Base-by-base conservation (phyloP, 2,113 vertebrate genomes). In the Strigops habroptila region DNA sequence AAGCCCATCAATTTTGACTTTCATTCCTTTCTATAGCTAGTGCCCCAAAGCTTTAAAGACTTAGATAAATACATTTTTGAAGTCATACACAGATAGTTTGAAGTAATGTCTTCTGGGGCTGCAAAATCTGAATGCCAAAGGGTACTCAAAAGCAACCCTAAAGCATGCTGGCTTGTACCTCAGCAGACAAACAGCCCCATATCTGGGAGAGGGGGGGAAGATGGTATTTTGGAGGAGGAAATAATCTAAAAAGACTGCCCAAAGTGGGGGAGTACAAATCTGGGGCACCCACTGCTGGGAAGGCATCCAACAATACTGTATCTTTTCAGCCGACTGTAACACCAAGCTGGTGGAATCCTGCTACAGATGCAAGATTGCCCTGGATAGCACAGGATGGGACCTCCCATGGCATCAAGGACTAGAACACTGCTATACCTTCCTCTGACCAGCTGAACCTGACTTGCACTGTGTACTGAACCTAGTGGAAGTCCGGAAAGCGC, bases 221-320 rank as follows among this genome's bases (percentile, higher is more conserved):
- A 62, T 18, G 9, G 28, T 48, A 9, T 9, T 53, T 49, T 31
- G 28, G 4, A 70, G 8, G 12, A 75, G 16, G 10, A 64, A 55
- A 74, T 35, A 9, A 52, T 43, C 49, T 49, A 19, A 74, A 79
- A 86, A n/a, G 21, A 33, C 27, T 48, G 25, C 33, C 46, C 33
- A 14, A 17, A 74, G 4, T 6, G 6, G 14, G 6, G 6, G 21
- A 60, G 65, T 15, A 70, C 27, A 77, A 46, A 62, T 62, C 44
- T n/a, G 69, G 60, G 81, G 60, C 33, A 84, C 22, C 12, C 5
- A 10, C 53, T 62, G 25, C 27, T 37, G 18, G 52, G 35, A 74
- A 90, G 37, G 60, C 39, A 27, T 39, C 69, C 74, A 52, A 37
- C 24, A 83, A 3, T 11, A 73, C 10, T 0, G 0, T 3, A 1